These are phyloP conservation scores for Micrasema longulum DNA, from an alignment of 1,140 invertebrate genomes.

Conservation along the genomic window DNA sequence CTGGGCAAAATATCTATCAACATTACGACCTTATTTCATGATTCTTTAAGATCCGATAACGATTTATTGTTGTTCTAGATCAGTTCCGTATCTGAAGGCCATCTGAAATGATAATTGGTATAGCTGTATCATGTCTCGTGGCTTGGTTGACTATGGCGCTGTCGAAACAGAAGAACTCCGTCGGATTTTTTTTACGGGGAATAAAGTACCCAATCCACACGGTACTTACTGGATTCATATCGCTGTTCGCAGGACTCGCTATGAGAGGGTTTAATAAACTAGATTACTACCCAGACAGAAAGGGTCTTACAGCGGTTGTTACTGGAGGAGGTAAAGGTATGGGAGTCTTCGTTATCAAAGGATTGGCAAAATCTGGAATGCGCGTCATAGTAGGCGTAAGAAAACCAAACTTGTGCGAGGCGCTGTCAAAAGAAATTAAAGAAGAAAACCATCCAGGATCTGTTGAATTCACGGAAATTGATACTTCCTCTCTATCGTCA, in stretches of 20 bases:
- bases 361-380: slow-evolving; percentile 83
- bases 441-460: slow-evolving; percentile 66
- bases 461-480: slow-evolving; percentile 68
- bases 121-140: neutral
- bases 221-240: neutral
- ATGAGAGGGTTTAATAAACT: slow-evolving; percentile 12
- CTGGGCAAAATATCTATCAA: too few relatives aligned
- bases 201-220: neutral
- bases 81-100: neutral
- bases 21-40: too few relatives aligned
- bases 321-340: slow-evolving; percentile 91
- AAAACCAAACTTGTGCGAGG: slow-evolving; percentile 68
- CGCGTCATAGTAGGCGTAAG: slow-evolving; percentile 87
- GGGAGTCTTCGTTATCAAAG: slow-evolving; percentile 84
- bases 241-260: neutral
- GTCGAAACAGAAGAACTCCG: neutral
- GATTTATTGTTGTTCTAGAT: too few relatives aligned
- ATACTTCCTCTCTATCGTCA: slow-evolving; percentile 78
- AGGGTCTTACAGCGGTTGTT: slow-evolving; percentile 81
- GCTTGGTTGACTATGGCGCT: neutral
- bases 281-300: slow-evolving; percentile 57
- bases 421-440: slow-evolving; percentile 64
- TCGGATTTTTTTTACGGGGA: neutral
- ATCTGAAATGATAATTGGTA: neutral
- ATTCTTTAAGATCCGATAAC: too few relatives aligned